phyloP scores from a whole-genome alignment of 1,140 invertebrate genomes.

The Pectinophora gossypiella region DNA sequence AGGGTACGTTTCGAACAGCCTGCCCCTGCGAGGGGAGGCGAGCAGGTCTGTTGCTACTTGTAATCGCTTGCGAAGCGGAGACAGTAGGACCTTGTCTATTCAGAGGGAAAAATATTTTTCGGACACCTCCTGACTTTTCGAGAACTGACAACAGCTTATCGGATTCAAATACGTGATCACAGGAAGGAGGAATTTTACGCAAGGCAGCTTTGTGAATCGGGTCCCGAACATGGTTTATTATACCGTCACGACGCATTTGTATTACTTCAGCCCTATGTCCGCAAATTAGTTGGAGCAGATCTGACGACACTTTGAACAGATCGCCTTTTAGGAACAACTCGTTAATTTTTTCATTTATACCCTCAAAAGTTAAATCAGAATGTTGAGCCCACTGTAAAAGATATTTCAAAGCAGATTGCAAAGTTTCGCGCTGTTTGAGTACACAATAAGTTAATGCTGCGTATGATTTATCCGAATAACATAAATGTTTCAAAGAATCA shows the following conservation, averaged over 20 bases:
- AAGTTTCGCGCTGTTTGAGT: background rate
- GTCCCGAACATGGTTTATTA: background rate
- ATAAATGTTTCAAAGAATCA: background rate
- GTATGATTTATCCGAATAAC: background rate
- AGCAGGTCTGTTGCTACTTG: background rate
- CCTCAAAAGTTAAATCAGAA: background rate
- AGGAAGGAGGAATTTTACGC: background rate
- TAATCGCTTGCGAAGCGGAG: background rate
- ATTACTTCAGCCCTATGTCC: background rate
- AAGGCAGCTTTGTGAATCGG: background rate
- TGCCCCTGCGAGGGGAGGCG: background rate
- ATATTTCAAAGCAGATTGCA: background rate
- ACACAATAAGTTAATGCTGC: background rate
- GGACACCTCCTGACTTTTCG: background rate
- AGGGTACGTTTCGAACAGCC: background rate
- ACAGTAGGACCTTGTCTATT: background rate
- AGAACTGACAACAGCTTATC: background rate
- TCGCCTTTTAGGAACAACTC: background rate
- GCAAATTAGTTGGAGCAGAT: constrained; percentile 1
- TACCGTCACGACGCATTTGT: background rate
- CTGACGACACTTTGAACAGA: too few species aligned
- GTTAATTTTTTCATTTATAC: background rate
- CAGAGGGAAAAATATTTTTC: background rate
- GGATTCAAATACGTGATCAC: background rate
- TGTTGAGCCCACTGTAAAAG: background rate